A percentile compares a stretch with the other conserved stretches of the same genome.
Evolutionary conservation across 1,140 invertebrate genomes (phyloP).

Genomic region (Spodoptera litura): DNA sequence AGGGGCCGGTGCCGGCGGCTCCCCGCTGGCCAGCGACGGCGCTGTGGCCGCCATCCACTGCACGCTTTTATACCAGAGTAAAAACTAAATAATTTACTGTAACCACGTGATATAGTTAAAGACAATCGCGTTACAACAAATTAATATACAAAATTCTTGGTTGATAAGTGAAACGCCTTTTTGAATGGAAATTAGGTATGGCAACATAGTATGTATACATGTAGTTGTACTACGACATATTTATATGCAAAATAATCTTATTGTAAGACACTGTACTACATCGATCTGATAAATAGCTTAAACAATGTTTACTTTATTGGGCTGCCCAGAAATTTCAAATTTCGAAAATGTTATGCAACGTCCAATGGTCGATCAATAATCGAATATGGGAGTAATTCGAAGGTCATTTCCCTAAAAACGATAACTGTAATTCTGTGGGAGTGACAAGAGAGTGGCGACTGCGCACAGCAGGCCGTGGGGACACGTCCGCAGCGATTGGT

Average conservation of each 20-base stretch:
- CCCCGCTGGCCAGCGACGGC: slow-evolving; percentile 62
- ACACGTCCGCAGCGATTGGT: slow-evolving; percentile 76
- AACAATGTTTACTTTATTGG: no score
- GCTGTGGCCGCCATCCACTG: slow-evolving; percentile 70
- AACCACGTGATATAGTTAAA: slow-evolving; percentile 57
- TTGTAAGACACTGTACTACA: no score
- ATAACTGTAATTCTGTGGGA: slow-evolving; percentile 33
- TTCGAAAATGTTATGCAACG: no score
- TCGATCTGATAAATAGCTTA: no score
- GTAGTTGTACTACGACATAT: no score
- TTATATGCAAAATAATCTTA: no score
- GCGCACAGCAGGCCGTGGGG: slow-evolving; percentile 56
- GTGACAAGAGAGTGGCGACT: slow-evolving; percentile 13
- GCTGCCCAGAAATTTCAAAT: no score
- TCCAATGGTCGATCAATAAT: slow-evolving; percentile 20
- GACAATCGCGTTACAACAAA: slow-evolving; percentile 62
- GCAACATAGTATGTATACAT: no score
- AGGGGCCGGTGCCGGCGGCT: slow-evolving; percentile 56
- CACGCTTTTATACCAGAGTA: slow-evolving; percentile 69
- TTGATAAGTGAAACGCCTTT: background rate
- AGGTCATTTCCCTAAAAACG: background rate
- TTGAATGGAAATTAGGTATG: no score
- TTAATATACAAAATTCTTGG: slow-evolving; percentile 64
- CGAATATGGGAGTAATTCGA: background rate
- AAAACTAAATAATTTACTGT: slow-evolving; percentile 60